Evolutionary conservation across 2,113 vertebrate species (phyloP).

Genomic region (Nyctereutes procyonoides): DNA sequence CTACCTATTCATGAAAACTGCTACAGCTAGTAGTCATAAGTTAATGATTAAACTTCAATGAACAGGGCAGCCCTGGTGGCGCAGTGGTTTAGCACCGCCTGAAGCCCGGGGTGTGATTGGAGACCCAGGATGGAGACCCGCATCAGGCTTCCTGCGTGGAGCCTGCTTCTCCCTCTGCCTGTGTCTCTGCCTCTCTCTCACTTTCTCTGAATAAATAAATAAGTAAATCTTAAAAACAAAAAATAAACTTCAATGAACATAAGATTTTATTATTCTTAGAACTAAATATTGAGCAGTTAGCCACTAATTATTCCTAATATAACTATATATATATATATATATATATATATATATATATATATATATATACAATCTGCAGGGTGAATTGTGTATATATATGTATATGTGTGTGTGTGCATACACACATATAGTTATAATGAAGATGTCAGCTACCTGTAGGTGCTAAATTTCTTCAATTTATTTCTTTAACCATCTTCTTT

Average conservation of each 20-base stretch:
- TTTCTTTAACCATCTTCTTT: neutral
- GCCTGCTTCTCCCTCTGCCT: too few relatives aligned
- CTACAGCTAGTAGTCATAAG: neutral
- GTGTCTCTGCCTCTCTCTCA: too few relatives aligned
- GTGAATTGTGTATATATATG: neutral
- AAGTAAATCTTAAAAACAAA: too few relatives aligned
- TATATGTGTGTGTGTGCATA: neutral
- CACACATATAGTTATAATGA: neutral
- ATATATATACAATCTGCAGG: too few relatives aligned
- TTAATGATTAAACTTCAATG: neutral
- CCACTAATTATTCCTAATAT: neutral
- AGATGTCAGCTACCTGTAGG: rapidly evolving
- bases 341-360: neutral
- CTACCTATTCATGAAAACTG: neutral
- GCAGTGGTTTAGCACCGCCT: too few relatives aligned
- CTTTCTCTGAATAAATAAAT: too few relatives aligned
- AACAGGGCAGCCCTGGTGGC: neutral
- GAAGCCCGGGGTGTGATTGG: too few relatives aligned
- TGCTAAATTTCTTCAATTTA: neutral
- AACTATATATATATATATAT: neutral
- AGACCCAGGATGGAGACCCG: too few relatives aligned
- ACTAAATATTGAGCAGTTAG: neutral
- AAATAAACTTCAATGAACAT: neutral
- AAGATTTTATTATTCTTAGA: neutral
- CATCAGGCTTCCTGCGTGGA: too few relatives aligned